These are phyloP conservation scores for Sweltsa coloradensis DNA, from an alignment of 1,140 invertebrate genomes.

Conservation along the genomic window DNA sequence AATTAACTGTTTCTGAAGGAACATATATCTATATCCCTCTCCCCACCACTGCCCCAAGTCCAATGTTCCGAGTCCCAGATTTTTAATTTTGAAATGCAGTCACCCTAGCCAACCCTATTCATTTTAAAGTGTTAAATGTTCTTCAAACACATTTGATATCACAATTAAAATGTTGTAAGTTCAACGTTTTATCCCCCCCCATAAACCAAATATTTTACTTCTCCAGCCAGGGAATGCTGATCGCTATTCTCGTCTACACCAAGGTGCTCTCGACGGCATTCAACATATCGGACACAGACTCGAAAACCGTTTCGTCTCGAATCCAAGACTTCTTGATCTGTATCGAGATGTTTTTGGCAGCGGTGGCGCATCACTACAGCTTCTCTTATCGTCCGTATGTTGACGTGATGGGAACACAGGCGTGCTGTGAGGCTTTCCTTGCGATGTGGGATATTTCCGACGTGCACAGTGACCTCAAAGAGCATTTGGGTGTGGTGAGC, in stretches of 20 bases:
- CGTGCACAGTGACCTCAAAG: conserved; percentile 79
- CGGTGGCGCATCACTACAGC: conserved; percentile 88
- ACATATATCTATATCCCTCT: too few relatives aligned
- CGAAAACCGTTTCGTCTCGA: conserved; percentile 52
- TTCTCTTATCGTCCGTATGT: conserved; percentile 85
- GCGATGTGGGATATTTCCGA: conserved; percentile 94
- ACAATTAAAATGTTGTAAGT: too few relatives aligned
- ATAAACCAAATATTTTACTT: conserved; percentile 25
- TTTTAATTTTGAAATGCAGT: too few relatives aligned
- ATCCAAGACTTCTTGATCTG: conserved; percentile 86
- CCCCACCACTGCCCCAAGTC: too few relatives aligned
- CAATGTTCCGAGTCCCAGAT: too few relatives aligned
- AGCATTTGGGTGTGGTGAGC: conserved; percentile 83
- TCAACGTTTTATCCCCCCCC: too few relatives aligned
- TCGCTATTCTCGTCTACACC: conserved; percentile 73
- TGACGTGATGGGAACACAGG: conserved; percentile 34
- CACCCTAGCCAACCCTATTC: too few relatives aligned
- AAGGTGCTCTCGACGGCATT: conserved; percentile 59
- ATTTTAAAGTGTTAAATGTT: too few relatives aligned
- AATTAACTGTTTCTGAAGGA: background rate
- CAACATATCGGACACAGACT: conserved; percentile 45
- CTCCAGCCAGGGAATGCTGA: conserved; percentile 81
- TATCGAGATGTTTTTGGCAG: conserved; percentile 95
- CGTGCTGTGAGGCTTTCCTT: conserved; percentile 47
- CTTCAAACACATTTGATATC: too few relatives aligned